Evolutionary conservation across 2,113 vertebrate species (phyloP).

Genomic region (Lucifuga dentata): DNA sequence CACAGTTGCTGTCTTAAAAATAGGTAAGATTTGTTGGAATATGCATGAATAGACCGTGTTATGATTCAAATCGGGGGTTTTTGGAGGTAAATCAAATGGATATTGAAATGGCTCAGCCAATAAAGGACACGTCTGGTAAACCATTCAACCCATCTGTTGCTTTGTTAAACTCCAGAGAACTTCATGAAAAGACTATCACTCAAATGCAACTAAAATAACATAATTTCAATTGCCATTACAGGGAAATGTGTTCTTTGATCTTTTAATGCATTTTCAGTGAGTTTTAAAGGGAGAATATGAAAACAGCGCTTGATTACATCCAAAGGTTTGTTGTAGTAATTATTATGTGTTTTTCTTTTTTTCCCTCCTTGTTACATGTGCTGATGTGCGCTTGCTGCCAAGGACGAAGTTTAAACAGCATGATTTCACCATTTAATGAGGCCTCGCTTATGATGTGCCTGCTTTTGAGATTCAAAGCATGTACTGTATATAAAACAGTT

Average conservation of each 20-base stretch:
- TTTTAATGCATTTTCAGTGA: constrained; percentile 60
- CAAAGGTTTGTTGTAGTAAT: constrained; percentile 77
- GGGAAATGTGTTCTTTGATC: constrained; percentile 66
- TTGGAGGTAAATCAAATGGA: constrained; percentile 52
- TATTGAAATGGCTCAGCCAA: constrained; percentile 42
- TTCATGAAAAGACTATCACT: constrained; percentile 66
- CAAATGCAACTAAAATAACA: constrained; percentile 64
- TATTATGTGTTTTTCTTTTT: constrained; percentile 58
- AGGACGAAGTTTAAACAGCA: constrained; percentile 79
- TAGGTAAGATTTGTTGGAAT: constrained; percentile 24
- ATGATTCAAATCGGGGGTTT: constrained; percentile 8
- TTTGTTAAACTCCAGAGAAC: constrained; percentile 61
- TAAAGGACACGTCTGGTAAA: constrained; percentile 51
- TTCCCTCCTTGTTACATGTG: constrained; percentile 56
- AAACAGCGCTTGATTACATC: constrained; percentile 70
- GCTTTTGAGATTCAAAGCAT: constrained; percentile 75
- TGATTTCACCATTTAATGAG: constrained; percentile 78
- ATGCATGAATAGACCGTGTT: constrained; percentile 22
- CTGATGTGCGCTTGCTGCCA: constrained; percentile 72
- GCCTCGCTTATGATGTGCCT: constrained; percentile 74
- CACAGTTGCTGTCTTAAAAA: constrained; percentile 25
- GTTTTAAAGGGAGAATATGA: constrained; percentile 64
- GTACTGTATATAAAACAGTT: constrained; percentile 78
- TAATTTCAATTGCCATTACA: constrained; percentile 64
- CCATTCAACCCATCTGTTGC: constrained; percentile 71